Evolutionary conservation across 2,888 invertebrate species (phyloP), one percentile per base, ranked within the genome.

Genomic region (Matsumyia berberina): DNA sequence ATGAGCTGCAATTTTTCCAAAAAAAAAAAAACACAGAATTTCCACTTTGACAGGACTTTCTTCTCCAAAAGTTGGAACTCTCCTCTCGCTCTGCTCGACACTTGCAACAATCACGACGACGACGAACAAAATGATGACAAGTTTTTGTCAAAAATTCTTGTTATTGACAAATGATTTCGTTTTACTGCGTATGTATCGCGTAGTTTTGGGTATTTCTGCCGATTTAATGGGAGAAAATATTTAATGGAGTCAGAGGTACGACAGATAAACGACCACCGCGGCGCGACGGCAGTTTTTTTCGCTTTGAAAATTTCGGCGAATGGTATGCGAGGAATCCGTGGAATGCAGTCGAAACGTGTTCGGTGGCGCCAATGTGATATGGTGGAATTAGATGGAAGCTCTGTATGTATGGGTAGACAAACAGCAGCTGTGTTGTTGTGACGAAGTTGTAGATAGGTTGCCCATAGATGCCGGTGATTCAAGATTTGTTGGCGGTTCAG

Each of bases 261-360:
- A 72, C 39, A 77, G 39, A 58, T 49, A 55, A 72, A 73, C 46
- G 79, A 74, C 79, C 67, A 83, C 79, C 73, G 73, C 83, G 62
- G 62, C 67, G 78, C 73, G 83, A 85, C 85, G 80, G 70, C 85
- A 85, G 80, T 85, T 85, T 85, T 83, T 85, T 80, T 70, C 80
- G 70, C 80, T 85, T 85, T 85, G 85, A 85, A 85, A 85, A 80
- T 85, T 83, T 80, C 80, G 70, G 80, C 80, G 33, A 85, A 80
- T 60, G 74, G 85, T 44, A 85, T 85, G 80, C 51, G 49, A 76
- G 69, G 85, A 85, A 85, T 85, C 19, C 73, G 42, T 73, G 81
- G 87, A 87, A 87, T 87, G 87, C 87, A 86, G 86, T 85, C 74
- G 73, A 64, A 86, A 51, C 79, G 69, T 82, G 80, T 80, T 66